A percentile compares a stretch with the other conserved stretches of the same genome.
phyloP scores from a whole-genome alignment of 1,140 invertebrate species.

The Drosophila watanabei region DNA sequence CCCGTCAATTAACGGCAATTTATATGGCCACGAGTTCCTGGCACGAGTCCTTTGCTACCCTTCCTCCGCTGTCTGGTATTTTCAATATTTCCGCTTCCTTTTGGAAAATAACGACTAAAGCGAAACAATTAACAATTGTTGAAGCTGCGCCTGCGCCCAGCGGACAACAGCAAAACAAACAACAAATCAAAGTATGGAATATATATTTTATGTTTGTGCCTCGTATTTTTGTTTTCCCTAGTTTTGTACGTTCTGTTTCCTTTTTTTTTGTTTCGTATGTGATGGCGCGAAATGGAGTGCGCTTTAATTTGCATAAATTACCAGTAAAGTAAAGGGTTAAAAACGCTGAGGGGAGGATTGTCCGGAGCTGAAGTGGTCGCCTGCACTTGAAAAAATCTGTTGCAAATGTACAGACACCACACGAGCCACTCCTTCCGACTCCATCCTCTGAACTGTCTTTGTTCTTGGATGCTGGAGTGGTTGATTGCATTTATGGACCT shows the following conservation, averaged over 20 bases:
- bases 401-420: conserved; percentile 76
- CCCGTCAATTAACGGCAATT: conserved; percentile 80
- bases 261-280: conserved; percentile 25
- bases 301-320: conserved; percentile 84
- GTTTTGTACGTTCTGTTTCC: conserved; percentile 8
- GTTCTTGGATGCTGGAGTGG: conserved; percentile 60
- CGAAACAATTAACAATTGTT: conserved; percentile 82
- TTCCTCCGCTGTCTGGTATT: conserved; percentile 14
- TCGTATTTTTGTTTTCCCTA: conserved; percentile 32
- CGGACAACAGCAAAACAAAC: conserved; percentile 79
- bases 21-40: conserved; percentile 63
- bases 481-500: conserved; percentile 77
- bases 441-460: conserved; percentile 37
- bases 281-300: conserved; percentile 81
- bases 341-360: conserved; percentile 45
- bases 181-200: conserved; percentile 57
- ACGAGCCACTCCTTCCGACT: conserved; percentile 46
- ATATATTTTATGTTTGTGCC: conserved; percentile 27
- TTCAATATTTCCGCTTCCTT: conserved; percentile 54
- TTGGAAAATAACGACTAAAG: conserved; percentile 51
- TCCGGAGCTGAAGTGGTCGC: conserved; percentile 59
- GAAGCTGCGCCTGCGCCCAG: conserved; percentile 70
- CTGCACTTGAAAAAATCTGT: conserved; percentile 70
- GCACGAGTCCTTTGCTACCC: conserved; percentile 40
- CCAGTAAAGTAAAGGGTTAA: conserved; percentile 58